Evolutionary conservation across 2,888 invertebrate genomes (phyloP), one percentile per base, ranked within the genome.

Genomic region (Ischnura elegans): DNA sequence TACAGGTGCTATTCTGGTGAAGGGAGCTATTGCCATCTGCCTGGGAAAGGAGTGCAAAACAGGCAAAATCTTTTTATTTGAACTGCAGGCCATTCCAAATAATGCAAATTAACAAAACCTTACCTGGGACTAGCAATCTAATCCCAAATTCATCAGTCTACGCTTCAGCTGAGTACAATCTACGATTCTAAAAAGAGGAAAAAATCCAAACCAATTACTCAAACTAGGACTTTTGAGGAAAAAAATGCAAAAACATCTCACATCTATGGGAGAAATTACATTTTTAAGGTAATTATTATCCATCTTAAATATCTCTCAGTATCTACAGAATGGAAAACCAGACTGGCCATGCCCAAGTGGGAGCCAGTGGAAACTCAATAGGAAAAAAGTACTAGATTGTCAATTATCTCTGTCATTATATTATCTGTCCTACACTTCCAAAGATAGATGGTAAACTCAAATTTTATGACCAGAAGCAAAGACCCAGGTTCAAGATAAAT

Each of bases 1-100:
- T 94, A 97, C 97, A 94, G 97, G 96, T 94, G 97, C 96, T 94
- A 97, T 96, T 95, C 95, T 95, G 94, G 96, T 95, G 95, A 96
- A 96, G 76, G 96, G 96, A 94, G 96, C 96, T 94, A 96, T 96
- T 94, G 96, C 96, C 95, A 96, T 96, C 95, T 95, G 95, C 93
- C 95, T 95, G 94, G 43, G 94, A 94, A 87, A 93, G 93, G 84
- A 66, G 86, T 90, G 85, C 46, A 87, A 87, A 93, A 93, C 61
- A 43, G n/a, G 93, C 46, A 93, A 51, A 43, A 87, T 93, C 47
- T 96, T 96, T 94, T 96, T 95, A 55, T 95, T 95, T 94, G 97
- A 95, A 97, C 97, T 94, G 97, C 97, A 95, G 97, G 97, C 61
- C 36, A 55, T 55, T 61, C n/a, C 42, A 90, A 10, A 36, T 21